A percentile compares a stretch with the other conserved stretches of the same genome.
These are phyloP conservation scores for Aegotheles bennettii DNA, from an alignment of 2,113 vertebrate genomes.

Conservation along the genomic window DNA sequence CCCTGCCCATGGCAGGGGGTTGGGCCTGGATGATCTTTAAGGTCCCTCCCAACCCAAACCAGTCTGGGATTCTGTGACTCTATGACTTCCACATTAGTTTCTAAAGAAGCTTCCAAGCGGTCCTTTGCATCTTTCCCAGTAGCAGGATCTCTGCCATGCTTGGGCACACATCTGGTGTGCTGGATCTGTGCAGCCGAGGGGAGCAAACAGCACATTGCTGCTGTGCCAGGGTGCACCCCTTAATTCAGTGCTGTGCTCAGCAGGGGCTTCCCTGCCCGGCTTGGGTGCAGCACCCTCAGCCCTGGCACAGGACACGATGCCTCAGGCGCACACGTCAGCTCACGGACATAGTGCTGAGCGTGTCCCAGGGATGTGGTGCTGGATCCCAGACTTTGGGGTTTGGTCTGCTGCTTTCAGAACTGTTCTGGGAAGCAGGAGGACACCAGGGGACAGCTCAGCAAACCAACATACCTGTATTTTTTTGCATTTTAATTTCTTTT, in stretches of 20 bases:
- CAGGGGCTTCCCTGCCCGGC: neutral
- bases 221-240: fast-evolving
- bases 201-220: neutral
- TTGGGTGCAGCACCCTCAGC: fast-evolving
- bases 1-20: too few relatives aligned
- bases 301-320: fast-evolving
- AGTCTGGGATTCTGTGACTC: too few relatives aligned
- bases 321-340: neutral
- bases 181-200: neutral
- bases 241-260: neutral
- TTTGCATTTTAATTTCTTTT: neutral
- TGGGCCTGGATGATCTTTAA: too few relatives aligned
- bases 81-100: neutral
- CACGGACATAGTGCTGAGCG: fast-evolving
- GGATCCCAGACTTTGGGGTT: neutral
- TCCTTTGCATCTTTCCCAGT: neutral
- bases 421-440: neutral
- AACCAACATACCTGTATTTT: neutral
- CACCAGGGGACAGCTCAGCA: neutral
- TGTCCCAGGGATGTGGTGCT: neutral
- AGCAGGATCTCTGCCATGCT: neutral
- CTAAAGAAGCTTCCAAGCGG: neutral
- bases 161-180: fast-evolving
- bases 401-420: neutral
- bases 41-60: too few relatives aligned